Evolutionary conservation across 2,888 invertebrate genomes (phyloP).

Genomic region (Nasonovia ribisnigri): DNA sequence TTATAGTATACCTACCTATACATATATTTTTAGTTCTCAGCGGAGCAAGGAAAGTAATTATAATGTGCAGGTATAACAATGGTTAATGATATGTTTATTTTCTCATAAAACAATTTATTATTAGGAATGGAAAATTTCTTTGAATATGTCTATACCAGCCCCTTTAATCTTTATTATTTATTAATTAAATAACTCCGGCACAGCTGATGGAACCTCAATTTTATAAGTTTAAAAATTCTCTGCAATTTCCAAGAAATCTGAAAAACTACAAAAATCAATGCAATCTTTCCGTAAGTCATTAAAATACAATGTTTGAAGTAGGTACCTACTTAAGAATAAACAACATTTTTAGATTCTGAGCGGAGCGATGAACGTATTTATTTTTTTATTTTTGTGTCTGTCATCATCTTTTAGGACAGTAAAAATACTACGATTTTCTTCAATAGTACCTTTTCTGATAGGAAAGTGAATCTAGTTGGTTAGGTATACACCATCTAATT

Average conservation of each 20-base stretch:
- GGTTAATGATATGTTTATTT: neutral
- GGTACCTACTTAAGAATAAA: neutral
- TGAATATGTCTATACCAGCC: neutral
- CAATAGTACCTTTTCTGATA: too few relatives aligned
- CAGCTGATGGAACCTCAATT: neutral
- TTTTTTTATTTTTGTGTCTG: too few relatives aligned
- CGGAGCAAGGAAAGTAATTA: neutral
- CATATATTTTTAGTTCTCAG: neutral
- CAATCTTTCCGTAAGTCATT: neutral
- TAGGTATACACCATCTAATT: too few relatives aligned
- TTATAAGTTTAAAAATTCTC: neutral
- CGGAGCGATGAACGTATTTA: too few relatives aligned
- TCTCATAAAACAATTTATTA: neutral
- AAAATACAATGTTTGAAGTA: neutral
- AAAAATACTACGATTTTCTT: too few relatives aligned
- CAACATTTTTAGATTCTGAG: too few relatives aligned
- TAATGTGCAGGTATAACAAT: neutral
- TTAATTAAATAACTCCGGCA: neutral
- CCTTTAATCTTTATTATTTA: neutral
- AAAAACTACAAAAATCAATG: neutral
- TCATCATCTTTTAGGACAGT: too few relatives aligned
- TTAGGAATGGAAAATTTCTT: neutral
- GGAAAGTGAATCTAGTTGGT: too few relatives aligned
- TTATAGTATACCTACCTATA: neutral
- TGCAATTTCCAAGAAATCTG: neutral